A percentile compares a stretch with the other conserved stretches of the same genome.
These are phyloP conservation scores for Cyanocitta stelleri DNA, from an alignment of 2,113 vertebrate species.

Conservation along the genomic window DNA sequence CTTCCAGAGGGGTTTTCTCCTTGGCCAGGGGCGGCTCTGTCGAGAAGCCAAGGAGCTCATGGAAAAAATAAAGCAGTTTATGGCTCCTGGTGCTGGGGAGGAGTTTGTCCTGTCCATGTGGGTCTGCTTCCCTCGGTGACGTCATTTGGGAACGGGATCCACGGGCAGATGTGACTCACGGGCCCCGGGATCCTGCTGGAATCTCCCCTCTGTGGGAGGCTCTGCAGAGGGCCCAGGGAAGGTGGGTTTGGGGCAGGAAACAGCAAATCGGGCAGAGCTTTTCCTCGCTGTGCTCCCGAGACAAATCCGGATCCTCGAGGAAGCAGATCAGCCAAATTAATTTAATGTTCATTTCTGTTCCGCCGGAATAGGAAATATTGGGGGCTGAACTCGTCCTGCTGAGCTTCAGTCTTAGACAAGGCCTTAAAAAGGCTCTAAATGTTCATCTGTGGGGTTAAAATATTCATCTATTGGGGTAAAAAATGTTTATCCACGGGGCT, in stretches of 20 bases:
- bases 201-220: background rate
- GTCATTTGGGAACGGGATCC: background rate
- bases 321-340: background rate
- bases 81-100: background rate
- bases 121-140: background rate
- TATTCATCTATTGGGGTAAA: background rate
- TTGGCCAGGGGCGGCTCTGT: background rate
- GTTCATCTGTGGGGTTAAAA: background rate
- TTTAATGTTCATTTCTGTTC: background rate
- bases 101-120: fast-evolving
- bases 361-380: fast-evolving
- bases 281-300: background rate
- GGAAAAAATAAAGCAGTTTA: background rate
- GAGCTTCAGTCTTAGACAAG: background rate
- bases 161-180: background rate
- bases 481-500: background rate
- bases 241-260: background rate
- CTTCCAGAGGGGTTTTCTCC: background rate
- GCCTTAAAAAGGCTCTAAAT: background rate
- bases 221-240: fast-evolving
- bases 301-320: background rate
- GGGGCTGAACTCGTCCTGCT: background rate
- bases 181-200: background rate
- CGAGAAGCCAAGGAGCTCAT: background rate
- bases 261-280: background rate